A percentile compares a stretch with the other conserved stretches of the same genome.
These are phyloP conservation scores for Quadriops clusia DNA, from an alignment of 2,888 invertebrate genomes.

Conservation along the genomic window DNA sequence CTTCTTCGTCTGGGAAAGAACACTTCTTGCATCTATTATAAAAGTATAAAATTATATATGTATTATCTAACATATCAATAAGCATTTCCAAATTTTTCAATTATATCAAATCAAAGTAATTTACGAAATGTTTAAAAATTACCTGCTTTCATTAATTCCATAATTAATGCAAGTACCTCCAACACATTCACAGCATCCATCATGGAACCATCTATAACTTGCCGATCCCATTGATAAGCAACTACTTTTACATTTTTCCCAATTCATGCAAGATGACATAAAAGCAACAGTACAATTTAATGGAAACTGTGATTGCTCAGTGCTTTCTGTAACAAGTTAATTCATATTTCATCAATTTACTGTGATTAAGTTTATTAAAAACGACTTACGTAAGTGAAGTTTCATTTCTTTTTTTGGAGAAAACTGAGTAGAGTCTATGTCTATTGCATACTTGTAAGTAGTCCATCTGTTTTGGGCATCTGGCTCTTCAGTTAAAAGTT, in stretches of 20 bases:
- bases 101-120: not conserved
- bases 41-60: too few species aligned
- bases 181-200: slow-evolving; percentile 89
- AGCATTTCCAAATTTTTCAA: too few species aligned
- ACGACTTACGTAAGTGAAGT: slow-evolving; percentile 52
- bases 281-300: slow-evolving; percentile 87
- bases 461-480: slow-evolving; percentile 72
- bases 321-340: slow-evolving; percentile 43
- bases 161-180: slow-evolving; percentile 81
- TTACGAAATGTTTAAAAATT: slow-evolving; percentile 14
- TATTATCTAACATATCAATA: too few species aligned
- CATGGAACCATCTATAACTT: slow-evolving; percentile 85
- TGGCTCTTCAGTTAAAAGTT: slow-evolving; percentile 66
- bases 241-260: slow-evolving; percentile 72
- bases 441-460: slow-evolving; percentile 70
- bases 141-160: slow-evolving; percentile 79
- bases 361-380: slow-evolving; percentile 1
- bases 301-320: slow-evolving; percentile 43
- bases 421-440: slow-evolving; percentile 55
- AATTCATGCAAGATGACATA: slow-evolving; percentile 79
- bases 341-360: too few species aligned
- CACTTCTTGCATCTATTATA: too few species aligned
- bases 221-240: slow-evolving; percentile 77
- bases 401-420: slow-evolving; percentile 57
- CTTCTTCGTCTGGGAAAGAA: too few species aligned